Evolutionary conservation across 2,888 invertebrate species (phyloP).

Genomic region (Chouioia cunea): DNA sequence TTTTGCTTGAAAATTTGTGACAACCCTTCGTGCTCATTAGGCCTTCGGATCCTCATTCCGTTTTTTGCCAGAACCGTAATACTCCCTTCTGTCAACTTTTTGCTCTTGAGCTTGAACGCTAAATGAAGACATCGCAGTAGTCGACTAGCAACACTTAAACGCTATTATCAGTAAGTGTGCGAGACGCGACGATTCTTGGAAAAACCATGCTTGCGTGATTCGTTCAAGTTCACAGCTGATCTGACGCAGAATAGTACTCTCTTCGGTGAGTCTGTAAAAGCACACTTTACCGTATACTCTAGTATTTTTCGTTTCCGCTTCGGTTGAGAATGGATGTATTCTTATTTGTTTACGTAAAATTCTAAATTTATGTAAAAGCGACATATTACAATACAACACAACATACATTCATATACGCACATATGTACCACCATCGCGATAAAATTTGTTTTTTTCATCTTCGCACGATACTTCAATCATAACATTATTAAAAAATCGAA

Average conservation of each 20-base stretch:
- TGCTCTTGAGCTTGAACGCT: not conserved
- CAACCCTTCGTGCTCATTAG: not conserved
- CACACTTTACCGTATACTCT: no score
- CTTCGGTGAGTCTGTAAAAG: no score
- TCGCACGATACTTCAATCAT: no score
- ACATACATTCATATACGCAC: no score
- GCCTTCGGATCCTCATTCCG: not conserved
- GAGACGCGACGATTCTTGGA: conserved; percentile 14
- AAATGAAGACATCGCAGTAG: conserved; percentile 35
- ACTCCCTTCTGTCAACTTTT: conserved; percentile 13
- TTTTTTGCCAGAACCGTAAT: not conserved
- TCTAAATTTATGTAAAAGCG: not conserved
- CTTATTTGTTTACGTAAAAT: no score
- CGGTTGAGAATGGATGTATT: no score
- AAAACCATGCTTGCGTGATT: conserved; percentile 4
- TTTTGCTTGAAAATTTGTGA: conserved; percentile 2
- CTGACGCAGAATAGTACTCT: not conserved
- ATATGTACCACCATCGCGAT: no score
- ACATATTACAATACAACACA: no score
- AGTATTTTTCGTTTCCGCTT: no score
- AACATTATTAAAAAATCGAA: no score
- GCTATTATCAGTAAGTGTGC: no score
- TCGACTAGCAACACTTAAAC: not conserved
- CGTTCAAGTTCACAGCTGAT: conserved; percentile 17
- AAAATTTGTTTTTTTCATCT: no score